Conservation (phyloP, 2,888 invertebrate species). For the Pharmacophagus antenor region DNA sequence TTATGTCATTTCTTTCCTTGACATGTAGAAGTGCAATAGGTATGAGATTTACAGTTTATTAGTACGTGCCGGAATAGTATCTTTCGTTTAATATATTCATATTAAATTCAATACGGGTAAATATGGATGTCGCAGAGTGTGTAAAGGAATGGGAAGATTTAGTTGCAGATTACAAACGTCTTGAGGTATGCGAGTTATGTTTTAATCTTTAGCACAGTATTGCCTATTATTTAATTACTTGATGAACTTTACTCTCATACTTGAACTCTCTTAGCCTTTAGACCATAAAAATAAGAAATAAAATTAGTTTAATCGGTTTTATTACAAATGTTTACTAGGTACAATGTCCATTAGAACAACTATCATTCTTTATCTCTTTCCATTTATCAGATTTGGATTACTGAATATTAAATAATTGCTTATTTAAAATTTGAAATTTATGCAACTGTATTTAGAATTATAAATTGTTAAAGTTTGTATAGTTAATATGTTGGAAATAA, state of each 20-base stretch:
- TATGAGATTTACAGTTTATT: conserved; percentile 23
- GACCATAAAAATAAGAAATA: not conserved
- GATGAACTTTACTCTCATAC: conserved; percentile 17
- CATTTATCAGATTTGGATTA: conserved; percentile 4
- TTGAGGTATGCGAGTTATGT: conserved; percentile 83
- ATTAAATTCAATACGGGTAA: conserved; percentile 27
- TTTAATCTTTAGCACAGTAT: conserved; percentile 29
- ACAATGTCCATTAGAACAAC: not conserved
- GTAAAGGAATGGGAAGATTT: conserved; percentile 91
- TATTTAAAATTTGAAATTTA: not conserved
- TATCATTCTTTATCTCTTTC: not conserved
- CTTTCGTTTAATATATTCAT: conserved; percentile 1
- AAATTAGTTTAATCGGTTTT: not conserved
- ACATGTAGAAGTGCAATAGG: conserved; percentile 18
- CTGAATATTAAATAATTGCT: not conserved
- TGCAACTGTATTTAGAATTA: not conserved
- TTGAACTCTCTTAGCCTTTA: conserved; percentile 6
- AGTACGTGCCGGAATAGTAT: conserved; percentile 10
- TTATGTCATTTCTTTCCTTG: conserved; percentile 13
- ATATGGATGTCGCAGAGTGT: conserved; percentile 83
- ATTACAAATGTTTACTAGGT: not conserved
- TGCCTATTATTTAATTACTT: conserved; percentile 22
- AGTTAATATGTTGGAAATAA: too few relatives aligned
- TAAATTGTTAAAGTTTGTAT: not conserved
- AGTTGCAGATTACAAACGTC: conserved; percentile 86